Conservation (phyloP, 37 sponge, comb jelly and placozoan genomes). For the Diacarnus erythraeanus region DNA sequence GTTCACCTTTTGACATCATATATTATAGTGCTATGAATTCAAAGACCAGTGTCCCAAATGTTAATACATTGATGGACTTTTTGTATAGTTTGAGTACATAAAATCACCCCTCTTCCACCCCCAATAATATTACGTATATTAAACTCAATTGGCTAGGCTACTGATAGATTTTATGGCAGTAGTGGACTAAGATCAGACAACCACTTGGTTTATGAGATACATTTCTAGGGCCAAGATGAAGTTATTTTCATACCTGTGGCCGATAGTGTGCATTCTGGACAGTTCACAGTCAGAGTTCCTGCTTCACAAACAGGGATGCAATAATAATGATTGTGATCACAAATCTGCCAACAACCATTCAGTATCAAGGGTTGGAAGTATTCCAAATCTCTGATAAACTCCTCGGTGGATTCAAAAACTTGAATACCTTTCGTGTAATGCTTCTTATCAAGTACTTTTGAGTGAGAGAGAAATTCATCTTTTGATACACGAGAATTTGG, state of each 20-base stretch:
- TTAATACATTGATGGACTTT: too few species aligned
- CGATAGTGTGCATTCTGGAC: conserved; percentile 5
- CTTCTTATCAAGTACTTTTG: not conserved
- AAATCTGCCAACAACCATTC: conserved; percentile 78
- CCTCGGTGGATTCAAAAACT: not conserved
- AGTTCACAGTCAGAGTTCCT: not conserved
- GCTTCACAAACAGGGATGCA: conserved; percentile 22
- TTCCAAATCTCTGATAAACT: not conserved
- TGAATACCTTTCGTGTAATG: not conserved
- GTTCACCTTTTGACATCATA: too few species aligned
- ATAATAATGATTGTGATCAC: conserved; percentile 80
- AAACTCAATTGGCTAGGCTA: not conserved
- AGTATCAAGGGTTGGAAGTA: conserved; percentile 15
- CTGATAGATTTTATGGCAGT: too few species aligned
- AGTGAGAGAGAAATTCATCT: not conserved
- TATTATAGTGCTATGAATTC: too few species aligned
- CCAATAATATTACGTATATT: too few species aligned
- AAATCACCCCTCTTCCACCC: too few species aligned
- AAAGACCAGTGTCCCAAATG: too few species aligned
- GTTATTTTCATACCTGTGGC: not conserved
- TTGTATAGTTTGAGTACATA: too few species aligned
- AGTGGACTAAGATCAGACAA: too few species aligned
- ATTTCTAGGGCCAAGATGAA: too few species aligned
- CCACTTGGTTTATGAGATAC: too few species aligned
- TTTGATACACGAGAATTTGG: not conserved